A percentile compares a stretch with the other conserved stretches of the same genome.
Conservation (phyloP, 2,797 vertebrate species). For the Bradypodion pumilum region DNA sequence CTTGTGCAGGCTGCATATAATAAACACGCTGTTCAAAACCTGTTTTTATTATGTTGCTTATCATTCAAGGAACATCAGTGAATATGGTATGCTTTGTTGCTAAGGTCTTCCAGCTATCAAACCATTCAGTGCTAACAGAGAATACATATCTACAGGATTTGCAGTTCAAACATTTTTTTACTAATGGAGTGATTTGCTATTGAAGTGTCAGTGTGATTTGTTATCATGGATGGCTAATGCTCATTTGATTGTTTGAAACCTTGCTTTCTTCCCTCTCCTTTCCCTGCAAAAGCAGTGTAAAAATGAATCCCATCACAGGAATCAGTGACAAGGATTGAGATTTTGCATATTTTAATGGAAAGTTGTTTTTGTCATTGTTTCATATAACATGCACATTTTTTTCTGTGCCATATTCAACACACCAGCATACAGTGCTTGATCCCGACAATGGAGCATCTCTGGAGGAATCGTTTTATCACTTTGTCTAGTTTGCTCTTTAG, state of each 20-base stretch:
- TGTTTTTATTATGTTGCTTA: slow-evolving; percentile 1
- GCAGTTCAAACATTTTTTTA: slow-evolving; percentile 44
- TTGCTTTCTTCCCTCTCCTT: slow-evolving; percentile 1
- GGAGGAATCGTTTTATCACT: no score
- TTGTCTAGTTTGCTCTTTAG: no score
- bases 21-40: not conserved
- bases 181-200: slow-evolving; percentile 47
- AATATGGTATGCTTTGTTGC: slow-evolving; percentile 10
- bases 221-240: slow-evolving; percentile 38
- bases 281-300: slow-evolving; percentile 43
- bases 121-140: slow-evolving; percentile 13
- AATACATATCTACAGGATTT: slow-evolving; percentile 41
- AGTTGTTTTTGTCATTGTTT: not conserved
- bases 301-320: slow-evolving; percentile 39
- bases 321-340: not conserved
- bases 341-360: not conserved
- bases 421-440: not conserved
- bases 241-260: slow-evolving; percentile 44
- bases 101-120: slow-evolving; percentile 2
- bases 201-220: slow-evolving; percentile 59
- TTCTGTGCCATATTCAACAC: not conserved
- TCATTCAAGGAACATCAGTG: slow-evolving; percentile 1
- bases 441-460: not conserved
- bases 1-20: not conserved
- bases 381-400: not conserved